Evolutionary conservation across 2,888 invertebrate genomes (phyloP), one percentile per base, ranked within the genome.

Genomic region (Melanotus villosus): DNA sequence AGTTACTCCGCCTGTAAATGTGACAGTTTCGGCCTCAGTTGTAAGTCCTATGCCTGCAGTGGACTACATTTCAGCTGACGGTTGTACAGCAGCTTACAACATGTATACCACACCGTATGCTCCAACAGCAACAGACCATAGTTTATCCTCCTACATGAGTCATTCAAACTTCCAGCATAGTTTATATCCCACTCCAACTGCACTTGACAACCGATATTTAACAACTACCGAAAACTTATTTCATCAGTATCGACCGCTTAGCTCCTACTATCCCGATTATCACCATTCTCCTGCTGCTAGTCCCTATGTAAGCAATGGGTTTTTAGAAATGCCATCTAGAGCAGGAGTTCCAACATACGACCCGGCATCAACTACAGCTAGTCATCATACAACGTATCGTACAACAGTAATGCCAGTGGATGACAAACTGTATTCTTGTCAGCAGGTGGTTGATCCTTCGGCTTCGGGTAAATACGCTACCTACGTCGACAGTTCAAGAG

Each of bases 231-330:
- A 96, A 80, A 95, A 95, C 80, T 89, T 96, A 78, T 96, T 96
- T 87, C 93, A 94, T 81, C 95, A 96, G 84, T 96, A 96, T 85
- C 90, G 96, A 73, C 92, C 95, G n/a, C 85, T 96, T 54, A 93
- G 95, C 36, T 89, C 90, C 2, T 95, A 96, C 83, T 93, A 93
- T 80, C 91, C 93, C 0, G 92, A 92, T 50, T 92, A 93, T 78
- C 91, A 91, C 77, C 92, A 92, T 76, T 89, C 92, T 43, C 89
- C 92, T 5, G 88, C 91, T 1, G 82, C 88, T 1, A 86, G 88
- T 62, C 87, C 89, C 0, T 92, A 92, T 80, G 90, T 92, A 66
- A 91, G 93, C 43, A 95, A 95, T 79, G 95, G 95, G 2, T 96
- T 96, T 84, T 87, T 96, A 68, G 93, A 93, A 79, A 92, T 93